Base-by-base conservation (phyloP, 2,888 invertebrate species). In the Orthosia gracilis region DNA sequence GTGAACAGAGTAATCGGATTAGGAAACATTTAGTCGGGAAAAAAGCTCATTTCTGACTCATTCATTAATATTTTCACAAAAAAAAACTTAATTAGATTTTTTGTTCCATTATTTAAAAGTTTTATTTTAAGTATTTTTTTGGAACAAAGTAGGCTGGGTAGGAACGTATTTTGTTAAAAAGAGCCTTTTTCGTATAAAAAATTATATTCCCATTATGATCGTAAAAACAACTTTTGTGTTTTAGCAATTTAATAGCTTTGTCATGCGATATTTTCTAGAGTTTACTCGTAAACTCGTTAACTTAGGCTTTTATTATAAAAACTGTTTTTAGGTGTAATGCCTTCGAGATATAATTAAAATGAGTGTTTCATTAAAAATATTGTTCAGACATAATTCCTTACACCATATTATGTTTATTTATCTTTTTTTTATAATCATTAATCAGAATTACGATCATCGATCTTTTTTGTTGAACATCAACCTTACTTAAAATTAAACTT, bases 1-100 rank as follows among this genome's bases (percentile, higher is more conserved):
- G 15, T 49, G 15, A 73, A 66, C 71, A 49, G 61, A 17, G 45
- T 78, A 78, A 81, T 73, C 58, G 45, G 62, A 66, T 78, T 73
- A 79, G 9, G n/a, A 11, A 54, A 49, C 23, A 52, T 26, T 59
- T 49, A 7, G 31, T 66, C 40, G 15, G n/a, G 23, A 65, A 74
- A 31, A 65, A 74, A 76, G 21, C 12, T 59, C 13, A n/a, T 62
- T 76, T 23, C 50, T 68, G 50, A 17, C 13, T 23, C 31, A 61
- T 73, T 73, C 2, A 73, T 62, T 73, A 40, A 40, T 18, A 54
- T 73, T 62, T 54, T 55, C 49, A 31, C 5, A 13, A 3, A 0
- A 26, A 54, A 54, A 40, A 49, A 3, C 7, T 13, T 47, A 0
- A 5, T 4, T 31, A 3, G 23, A 23, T 13, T 11, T 73, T 73